Evolutionary conservation across 1,140 invertebrate species (phyloP), one percentile per base, ranked within the genome.

Genomic region (Ceratosolen solmsi): DNA sequence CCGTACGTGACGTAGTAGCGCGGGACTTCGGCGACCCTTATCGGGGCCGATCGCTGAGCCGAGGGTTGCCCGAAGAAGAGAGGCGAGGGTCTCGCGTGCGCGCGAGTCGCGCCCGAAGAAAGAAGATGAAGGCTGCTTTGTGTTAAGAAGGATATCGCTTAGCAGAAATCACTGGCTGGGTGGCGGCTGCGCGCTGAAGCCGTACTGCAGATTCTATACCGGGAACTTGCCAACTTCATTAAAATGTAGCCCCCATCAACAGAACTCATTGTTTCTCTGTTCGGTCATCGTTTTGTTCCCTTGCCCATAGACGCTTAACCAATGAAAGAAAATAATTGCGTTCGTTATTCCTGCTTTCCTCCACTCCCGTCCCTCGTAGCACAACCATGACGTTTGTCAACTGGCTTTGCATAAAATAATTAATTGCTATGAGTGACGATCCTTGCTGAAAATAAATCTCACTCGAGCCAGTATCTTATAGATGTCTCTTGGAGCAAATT

Each of bases 111-210:
- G 60, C 38, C 68, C 82, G 82, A 79, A 79, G 84, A 83, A 73
- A 75, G 80, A 84, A 88, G 87, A 91, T 91, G 89, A 91, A 91
- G 88, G 89, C 87, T 86, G 88, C 89, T 90, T 90, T 91, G 89
- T 90, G 58, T 74, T 80, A 51, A 77, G 85, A 87, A 85, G 85
- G 89, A 88, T 90, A 91, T 91, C 89, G 85, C 85, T 91, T 88
- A 91, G 90, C 86, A 88, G 89, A 91, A 91, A 91, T 91, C 90
- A 89, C 80, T 68, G 86, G 84, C 85, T 89, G 89, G 86, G 86
- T 90, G 90, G 89, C 88, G 89, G 88, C 63, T 68, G 56, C 70
- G 56, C 82, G 56, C 65, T 65, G n/a, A 7, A 54, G 71, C 82
- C 56, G 83, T 77, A 80, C 82, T 77, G 79, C 72, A 65, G 54